A percentile compares a stretch with the other conserved stretches of the same genome.
Evolutionary conservation across 92 coral and sea anemone species (phyloP).

Genomic region (Umimayanthus chanpuru): DNA sequence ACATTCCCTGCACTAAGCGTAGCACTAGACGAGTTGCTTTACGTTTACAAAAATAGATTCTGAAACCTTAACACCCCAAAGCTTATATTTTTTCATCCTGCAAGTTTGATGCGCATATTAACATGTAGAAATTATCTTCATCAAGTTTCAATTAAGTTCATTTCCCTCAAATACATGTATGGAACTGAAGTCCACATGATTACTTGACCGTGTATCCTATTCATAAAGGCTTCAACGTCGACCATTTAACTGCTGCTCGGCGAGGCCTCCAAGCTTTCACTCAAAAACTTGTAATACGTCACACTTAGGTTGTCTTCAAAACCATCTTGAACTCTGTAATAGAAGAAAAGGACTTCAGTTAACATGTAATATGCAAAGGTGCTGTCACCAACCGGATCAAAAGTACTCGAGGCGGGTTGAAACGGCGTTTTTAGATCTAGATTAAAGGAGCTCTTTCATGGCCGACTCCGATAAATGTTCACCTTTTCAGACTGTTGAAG

Average conservation of each 20-base stretch:
- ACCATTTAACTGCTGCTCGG: neutral
- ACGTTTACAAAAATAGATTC: too few species aligned
- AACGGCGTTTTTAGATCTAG: neutral
- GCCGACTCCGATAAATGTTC: too few species aligned
- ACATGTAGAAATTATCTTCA: too few species aligned
- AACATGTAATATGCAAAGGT: neutral
- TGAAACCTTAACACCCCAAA: too few species aligned
- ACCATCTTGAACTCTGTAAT: slow-evolving; percentile 61
- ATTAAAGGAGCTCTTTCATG: neutral
- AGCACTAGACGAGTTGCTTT: too few species aligned
- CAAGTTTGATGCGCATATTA: too few species aligned
- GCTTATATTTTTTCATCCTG: too few species aligned
- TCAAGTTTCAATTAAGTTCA: neutral
- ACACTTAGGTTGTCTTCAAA: slow-evolving; percentile 68
- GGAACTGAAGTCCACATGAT: neutral
- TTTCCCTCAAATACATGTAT: neutral
- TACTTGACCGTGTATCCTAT: neutral
- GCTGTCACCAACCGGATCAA: neutral
- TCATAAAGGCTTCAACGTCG: neutral
- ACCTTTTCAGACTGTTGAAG: too few species aligned
- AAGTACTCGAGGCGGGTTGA: neutral
- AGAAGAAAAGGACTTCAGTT: neutral
- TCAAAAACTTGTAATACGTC: slow-evolving; percentile 77
- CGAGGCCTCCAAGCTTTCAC: slow-evolving; percentile 53
- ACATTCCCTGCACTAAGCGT: too few species aligned